These are phyloP conservation scores for Anorthoa munda DNA, from an alignment of 2,888 invertebrate species.

Conservation along the genomic window DNA sequence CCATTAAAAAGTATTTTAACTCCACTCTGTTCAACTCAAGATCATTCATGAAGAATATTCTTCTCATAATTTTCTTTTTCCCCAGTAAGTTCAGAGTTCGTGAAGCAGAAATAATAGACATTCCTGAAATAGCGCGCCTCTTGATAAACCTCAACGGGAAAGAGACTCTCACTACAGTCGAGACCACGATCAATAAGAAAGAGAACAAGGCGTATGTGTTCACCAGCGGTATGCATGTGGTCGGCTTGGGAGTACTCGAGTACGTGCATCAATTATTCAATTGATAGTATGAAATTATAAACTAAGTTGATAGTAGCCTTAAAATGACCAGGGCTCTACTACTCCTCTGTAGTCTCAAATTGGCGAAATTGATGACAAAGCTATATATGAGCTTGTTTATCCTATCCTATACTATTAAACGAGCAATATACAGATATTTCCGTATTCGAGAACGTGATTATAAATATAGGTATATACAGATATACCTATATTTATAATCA, in stretches of 20 bases:
- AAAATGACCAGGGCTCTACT: neutral
- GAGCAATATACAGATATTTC: too few relatives aligned
- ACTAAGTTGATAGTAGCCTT: neutral
- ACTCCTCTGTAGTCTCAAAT: too few relatives aligned
- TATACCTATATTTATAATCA: too few relatives aligned
- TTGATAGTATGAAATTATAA: neutral
- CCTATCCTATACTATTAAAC: too few relatives aligned
- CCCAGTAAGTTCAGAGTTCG: conserved; percentile 84
- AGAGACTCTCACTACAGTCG: conserved; percentile 80
- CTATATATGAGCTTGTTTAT: too few relatives aligned
- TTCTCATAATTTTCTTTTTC: conserved; percentile 12
- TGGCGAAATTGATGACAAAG: too few relatives aligned
- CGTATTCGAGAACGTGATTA: too few relatives aligned
- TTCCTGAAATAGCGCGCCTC: conserved; percentile 80
- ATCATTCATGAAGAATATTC: neutral
- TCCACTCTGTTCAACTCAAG: too few relatives aligned
- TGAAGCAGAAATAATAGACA: conserved; percentile 81
- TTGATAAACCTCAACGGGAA: conserved; percentile 77
- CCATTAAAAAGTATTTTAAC: too few relatives aligned
- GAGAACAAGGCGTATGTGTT: conserved; percentile 78
- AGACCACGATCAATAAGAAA: conserved; percentile 75
- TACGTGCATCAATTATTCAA: conserved; percentile 65
- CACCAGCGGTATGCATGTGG: conserved; percentile 75
- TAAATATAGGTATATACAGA: too few relatives aligned
- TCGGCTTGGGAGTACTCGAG: conserved; percentile 85